Evolutionary conservation across 2,888 invertebrate genomes (phyloP).

Genomic region (Cepaea hortensis): DNA sequence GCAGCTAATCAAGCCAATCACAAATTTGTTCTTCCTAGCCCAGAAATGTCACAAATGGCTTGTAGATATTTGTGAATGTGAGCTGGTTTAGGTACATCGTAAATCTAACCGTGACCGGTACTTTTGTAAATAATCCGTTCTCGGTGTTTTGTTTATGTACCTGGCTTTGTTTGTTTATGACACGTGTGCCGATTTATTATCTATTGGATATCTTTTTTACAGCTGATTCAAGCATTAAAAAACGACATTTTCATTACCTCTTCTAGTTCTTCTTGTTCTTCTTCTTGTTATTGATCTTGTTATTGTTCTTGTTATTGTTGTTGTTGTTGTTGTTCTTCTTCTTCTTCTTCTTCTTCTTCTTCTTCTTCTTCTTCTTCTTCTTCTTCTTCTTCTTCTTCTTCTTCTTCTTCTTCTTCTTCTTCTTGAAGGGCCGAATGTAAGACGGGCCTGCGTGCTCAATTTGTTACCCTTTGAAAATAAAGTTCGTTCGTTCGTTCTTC

Average conservation of each 20-base stretch:
- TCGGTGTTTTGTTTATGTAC: not conserved
- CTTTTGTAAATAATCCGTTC: not conserved
- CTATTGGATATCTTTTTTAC: not conserved
- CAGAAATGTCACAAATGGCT: slow-evolving; percentile 5
- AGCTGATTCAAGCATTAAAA: too few species aligned
- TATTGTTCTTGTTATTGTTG: not conserved
- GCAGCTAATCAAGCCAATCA: not conserved
- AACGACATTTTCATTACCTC: not conserved
- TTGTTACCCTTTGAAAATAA: too few species aligned
- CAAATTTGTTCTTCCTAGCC: not conserved
- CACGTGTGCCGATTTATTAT: not conserved
- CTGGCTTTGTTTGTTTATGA: not conserved
- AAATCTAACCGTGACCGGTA: not conserved
- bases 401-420: too few species aligned
- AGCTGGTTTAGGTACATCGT: not conserved
- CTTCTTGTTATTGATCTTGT: too few species aligned
- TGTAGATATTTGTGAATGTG: slow-evolving; percentile 19
- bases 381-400: too few species aligned
- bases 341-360: too few species aligned
- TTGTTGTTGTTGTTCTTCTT: not conserved
- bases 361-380: too few species aligned
- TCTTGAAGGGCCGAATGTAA: too few species aligned
- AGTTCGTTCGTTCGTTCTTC: too few species aligned
- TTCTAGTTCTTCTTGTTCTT: too few species aligned
- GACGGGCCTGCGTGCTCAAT: too few species aligned